These are phyloP conservation scores for Megamerina dolium DNA, from an alignment of 2,888 invertebrate species.

Conservation along the genomic window DNA sequence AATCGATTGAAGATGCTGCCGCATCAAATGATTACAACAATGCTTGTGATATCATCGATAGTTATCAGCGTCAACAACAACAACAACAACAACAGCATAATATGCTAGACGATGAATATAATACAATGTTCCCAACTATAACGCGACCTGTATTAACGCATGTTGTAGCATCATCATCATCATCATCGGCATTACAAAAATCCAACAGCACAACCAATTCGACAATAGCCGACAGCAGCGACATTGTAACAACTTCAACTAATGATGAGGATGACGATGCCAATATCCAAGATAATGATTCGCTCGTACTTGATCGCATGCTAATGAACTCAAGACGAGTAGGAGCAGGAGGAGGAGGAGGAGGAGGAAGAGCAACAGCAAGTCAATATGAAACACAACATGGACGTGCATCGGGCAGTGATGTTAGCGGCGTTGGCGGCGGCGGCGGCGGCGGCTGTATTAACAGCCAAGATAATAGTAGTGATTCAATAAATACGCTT, in stretches of 20 bases:
- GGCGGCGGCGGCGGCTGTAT: too few relatives aligned
- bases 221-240: conserved; percentile 13
- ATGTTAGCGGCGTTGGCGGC: conserved; percentile 15
- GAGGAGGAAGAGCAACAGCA: conserved; percentile 16
- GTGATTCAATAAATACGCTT: conserved; percentile 35
- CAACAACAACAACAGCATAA: conserved; percentile 9
- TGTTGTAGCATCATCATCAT: conserved; percentile 15
- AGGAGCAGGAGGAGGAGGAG: conserved; percentile 10
- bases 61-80: conserved; percentile 20
- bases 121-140: conserved; percentile 36
- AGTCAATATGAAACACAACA: conserved; percentile 17
- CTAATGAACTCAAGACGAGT: conserved; percentile 19
- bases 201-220: conserved; percentile 13
- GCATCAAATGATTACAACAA: conserved; percentile 28
- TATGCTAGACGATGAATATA: conserved; percentile 29
- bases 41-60: conserved; percentile 32
- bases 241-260: conserved; percentile 17
- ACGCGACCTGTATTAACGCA: conserved; percentile 37
- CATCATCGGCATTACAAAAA: conserved; percentile 19
- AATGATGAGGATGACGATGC: conserved; percentile 26
- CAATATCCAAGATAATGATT: conserved; percentile 1
- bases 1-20: conserved; percentile 47
- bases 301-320: conserved; percentile 21
- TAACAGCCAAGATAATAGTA: conserved; percentile 27
- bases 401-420: conserved; percentile 5